Evolutionary conservation across 2,888 invertebrate genomes (phyloP).

Genomic region (Nomada ruficornis): DNA sequence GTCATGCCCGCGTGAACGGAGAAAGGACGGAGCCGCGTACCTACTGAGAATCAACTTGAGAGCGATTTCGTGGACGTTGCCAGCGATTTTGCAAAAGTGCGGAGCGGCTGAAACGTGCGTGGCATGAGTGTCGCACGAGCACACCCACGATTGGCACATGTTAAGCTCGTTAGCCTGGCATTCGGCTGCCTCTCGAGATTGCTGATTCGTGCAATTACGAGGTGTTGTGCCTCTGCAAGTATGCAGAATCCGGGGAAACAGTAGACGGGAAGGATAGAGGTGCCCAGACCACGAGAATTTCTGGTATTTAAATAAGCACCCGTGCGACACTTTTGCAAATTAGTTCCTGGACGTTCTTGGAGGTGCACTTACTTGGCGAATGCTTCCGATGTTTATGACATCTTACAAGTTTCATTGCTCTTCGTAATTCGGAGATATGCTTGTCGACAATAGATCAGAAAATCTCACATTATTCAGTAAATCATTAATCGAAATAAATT

Average conservation of each 20-base stretch:
- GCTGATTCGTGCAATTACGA: slow-evolving; percentile 57
- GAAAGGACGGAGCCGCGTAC: slow-evolving; percentile 13
- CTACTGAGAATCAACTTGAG: slow-evolving; percentile 33
- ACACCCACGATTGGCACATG: slow-evolving; percentile 64
- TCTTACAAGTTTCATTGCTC: too few species aligned
- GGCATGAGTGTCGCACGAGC: slow-evolving; percentile 49
- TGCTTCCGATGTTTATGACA: too few species aligned
- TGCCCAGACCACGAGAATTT: slow-evolving; percentile 1
- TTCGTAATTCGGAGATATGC: too few species aligned
- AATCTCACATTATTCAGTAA: too few species aligned
- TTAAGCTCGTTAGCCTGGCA: slow-evolving; percentile 66
- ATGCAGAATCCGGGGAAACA: slow-evolving; percentile 43
- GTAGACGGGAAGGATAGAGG: slow-evolving; percentile 40
- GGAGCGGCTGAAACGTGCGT: slow-evolving; percentile 45
- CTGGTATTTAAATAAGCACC: slow-evolving; percentile 22
- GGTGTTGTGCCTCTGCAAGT: slow-evolving; percentile 64
- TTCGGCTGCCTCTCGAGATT: slow-evolving; percentile 57
- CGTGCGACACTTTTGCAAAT: slow-evolving; percentile 21
- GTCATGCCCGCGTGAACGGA: neutral
- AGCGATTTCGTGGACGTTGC: slow-evolving; percentile 22
- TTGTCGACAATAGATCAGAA: too few species aligned
- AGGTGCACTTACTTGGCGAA: neutral
- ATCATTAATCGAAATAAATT: too few species aligned
- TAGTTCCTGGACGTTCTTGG: neutral
- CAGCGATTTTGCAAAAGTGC: slow-evolving; percentile 52